Evolutionary conservation across 1,140 invertebrate genomes (phyloP), one percentile per base, ranked within the genome.

Genomic region (Acromyrmex heyeri): DNA sequence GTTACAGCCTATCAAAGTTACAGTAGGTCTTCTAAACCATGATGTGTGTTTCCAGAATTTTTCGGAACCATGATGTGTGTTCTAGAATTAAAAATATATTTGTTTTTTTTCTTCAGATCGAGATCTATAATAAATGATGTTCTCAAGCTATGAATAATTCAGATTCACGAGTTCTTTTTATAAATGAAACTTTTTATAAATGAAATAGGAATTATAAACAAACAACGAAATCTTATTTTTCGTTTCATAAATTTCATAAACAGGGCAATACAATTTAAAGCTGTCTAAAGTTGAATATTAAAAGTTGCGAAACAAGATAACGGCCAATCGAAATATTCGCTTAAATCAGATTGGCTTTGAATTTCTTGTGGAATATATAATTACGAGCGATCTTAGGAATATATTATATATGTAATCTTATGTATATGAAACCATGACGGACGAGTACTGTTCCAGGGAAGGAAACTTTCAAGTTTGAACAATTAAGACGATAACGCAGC

Each of bases 401-500:
- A 6, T 78, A 65, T 65, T 59, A 48, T 82, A 61, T 48, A 59
- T 59, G n/a, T 73, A 18, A 67, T 50, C 38, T 21, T 2, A 72
- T 48, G 78, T 83, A 77, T 64, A 77, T 73, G 69, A 83, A 61
- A 75, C 18, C 69, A 61, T 73, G 70, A 75, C 27, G 55, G 69
- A 73, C 69, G 55, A 59, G 44, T 83, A 61, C 44, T 34, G 48
- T 48, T 21, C 34, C 30, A n/a, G 59, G 55, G 44, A 85, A 69
- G 67, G 50, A 48, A 86, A 75, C 59, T 50, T 69, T 57, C 83
- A 3, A 72, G 59, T 27, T 67, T 24, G 72, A 65, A 89, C 73
- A 87, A 90, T 90, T 89, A 90, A 89, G 88, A 82, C 72, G 61
- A 90, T 70, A 81, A 78, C 77, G 75, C 57, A 61, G 61, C 57